Conservation (phyloP, 2,888 invertebrate species). For the Gisinianus flammeolus region DNA sequence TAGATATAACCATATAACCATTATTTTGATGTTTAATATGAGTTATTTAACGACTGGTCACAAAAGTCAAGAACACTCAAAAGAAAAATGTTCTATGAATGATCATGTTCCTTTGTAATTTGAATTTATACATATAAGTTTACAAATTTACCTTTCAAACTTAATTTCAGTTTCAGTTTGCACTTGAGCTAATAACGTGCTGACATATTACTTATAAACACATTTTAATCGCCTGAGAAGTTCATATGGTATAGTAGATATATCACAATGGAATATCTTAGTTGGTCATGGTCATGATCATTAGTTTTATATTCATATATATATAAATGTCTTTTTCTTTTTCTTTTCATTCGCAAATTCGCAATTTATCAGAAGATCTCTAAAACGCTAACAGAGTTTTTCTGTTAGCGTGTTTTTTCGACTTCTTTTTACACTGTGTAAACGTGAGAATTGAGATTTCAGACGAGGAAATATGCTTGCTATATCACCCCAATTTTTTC, state of each 20-base stretch:
- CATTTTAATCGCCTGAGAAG: slow-evolving; percentile 24
- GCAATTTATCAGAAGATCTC: background rate
- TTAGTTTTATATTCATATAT: background rate
- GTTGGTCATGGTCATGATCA: slow-evolving; percentile 41
- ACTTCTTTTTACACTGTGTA: too few species aligned
- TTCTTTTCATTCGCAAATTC: background rate
- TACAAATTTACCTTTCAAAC: background rate
- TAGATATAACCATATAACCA: too few species aligned
- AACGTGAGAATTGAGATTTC: too few species aligned
- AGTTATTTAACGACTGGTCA: background rate
- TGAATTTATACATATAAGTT: background rate
- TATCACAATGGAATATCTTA: slow-evolving; percentile 33
- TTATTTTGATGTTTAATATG: too few species aligned
- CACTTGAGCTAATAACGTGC: background rate
- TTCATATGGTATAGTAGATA: background rate
- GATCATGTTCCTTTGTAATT: background rate
- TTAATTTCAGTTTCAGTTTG: background rate
- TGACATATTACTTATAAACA: background rate
- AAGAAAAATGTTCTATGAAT: background rate
- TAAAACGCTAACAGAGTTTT: background rate
- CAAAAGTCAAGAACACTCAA: background rate
- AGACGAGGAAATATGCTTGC: too few species aligned
- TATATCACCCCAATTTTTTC: too few species aligned
- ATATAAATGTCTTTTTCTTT: background rate
- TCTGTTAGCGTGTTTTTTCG: background rate